phyloP scores from a whole-genome alignment of 2,113 vertebrate genomes.

The Dryoscopus gambensis region DNA sequence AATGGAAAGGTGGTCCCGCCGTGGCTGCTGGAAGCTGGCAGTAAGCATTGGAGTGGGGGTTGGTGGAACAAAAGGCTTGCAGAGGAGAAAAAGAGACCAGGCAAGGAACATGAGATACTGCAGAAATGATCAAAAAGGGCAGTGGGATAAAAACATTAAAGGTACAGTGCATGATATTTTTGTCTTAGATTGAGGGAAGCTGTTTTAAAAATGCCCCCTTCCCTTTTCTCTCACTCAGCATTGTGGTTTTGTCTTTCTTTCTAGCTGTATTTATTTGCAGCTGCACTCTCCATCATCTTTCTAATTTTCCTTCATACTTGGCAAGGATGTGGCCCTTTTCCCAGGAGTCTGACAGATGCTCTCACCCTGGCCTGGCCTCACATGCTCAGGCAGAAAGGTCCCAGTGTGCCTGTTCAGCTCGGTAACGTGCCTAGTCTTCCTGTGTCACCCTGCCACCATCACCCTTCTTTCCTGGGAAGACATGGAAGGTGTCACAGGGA shows the following conservation, averaged over 20 bases:
- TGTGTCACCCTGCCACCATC: not conserved
- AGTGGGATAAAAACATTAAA: not conserved
- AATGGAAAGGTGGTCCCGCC: accelerated
- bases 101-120: not conserved
- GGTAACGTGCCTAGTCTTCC: accelerated
- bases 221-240: not conserved
- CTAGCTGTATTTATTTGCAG: not conserved
- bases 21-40: not conserved
- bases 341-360: not conserved
- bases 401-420: not conserved
- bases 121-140: not conserved
- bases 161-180: not conserved
- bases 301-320: not conserved
- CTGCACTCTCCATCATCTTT: not conserved
- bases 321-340: not conserved
- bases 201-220: not conserved
- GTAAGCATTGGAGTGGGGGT: not conserved
- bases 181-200: not conserved
- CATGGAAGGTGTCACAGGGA: not conserved
- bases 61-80: not conserved
- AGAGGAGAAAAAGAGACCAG: not conserved
- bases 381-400: not conserved
- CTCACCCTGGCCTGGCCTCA: accelerated
- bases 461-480: not conserved
- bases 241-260: not conserved